Evolutionary conservation across 2,888 invertebrate genomes (phyloP).

Genomic region (Masnerella sp.): DNA sequence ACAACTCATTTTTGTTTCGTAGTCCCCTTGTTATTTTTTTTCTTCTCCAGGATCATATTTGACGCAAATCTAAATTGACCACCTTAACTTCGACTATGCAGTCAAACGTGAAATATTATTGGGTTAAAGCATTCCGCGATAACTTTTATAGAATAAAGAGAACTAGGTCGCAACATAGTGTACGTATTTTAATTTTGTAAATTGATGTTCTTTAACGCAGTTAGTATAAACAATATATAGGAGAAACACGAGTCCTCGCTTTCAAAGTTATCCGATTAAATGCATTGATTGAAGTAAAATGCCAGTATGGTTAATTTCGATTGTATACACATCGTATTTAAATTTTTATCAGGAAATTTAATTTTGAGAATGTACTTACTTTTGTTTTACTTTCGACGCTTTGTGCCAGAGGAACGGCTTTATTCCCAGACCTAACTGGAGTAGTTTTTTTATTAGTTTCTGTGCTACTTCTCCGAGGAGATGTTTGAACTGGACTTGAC

Average conservation of each 20-base stretch:
- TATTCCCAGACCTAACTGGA: constrained; percentile 38
- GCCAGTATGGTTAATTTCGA: constrained; percentile 6
- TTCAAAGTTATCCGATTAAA: constrained; percentile 15
- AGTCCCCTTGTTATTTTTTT: not conserved
- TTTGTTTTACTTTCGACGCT: constrained; percentile 46
- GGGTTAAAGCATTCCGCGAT: constrained; percentile 26
- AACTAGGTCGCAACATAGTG: constrained; percentile 8
- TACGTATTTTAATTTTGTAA: constrained; percentile 27
- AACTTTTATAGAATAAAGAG: constrained; percentile 23
- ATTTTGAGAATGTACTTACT: constrained; percentile 48
- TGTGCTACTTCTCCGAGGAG: constrained; percentile 32
- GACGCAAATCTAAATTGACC: constrained; percentile 36
- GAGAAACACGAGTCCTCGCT: constrained; percentile 1
- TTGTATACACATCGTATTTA: constrained; percentile 2
- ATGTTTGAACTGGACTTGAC: constrained; percentile 47
- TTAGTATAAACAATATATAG: constrained; percentile 1
- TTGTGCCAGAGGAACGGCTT: constrained; percentile 20
- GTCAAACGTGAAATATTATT: constrained; percentile 35
- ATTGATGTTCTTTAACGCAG: constrained; percentile 25
- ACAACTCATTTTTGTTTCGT: constrained; percentile 1
- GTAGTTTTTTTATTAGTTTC: constrained; percentile 46
- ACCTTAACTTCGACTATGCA: constrained; percentile 15
- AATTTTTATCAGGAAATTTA: constrained; percentile 31
- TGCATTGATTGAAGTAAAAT: constrained; percentile 5
- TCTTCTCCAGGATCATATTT: not conserved